Percentiles rank a stretch among this genome's conserved stretches.
Conservation (phyloP, 2,113 vertebrate genomes). For the Cephalopterus ornatus region DNA sequence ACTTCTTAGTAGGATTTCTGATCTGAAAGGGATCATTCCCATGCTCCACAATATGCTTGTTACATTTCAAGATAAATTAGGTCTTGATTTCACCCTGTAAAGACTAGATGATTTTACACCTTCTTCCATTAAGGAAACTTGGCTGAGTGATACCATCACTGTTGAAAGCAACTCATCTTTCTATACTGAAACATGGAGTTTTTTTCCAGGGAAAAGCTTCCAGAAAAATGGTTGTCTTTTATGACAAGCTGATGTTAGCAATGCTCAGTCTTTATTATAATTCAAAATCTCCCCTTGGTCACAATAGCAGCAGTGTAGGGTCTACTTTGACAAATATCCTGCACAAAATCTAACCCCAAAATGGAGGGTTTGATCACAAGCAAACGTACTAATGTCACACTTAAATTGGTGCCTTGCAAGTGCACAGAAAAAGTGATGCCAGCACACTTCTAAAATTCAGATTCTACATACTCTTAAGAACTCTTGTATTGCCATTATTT, state of each 20-base stretch:
- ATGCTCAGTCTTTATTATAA: background rate
- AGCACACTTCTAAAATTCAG: background rate
- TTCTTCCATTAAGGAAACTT: background rate
- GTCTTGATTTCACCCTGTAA: background rate
- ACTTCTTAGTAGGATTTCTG: background rate
- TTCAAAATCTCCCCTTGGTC: background rate
- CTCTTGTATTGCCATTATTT: background rate
- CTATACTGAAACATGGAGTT: background rate
- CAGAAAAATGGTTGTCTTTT: background rate
- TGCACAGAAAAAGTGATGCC: background rate
- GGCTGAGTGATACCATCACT: background rate
- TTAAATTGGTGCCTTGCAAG: background rate
- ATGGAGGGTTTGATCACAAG: background rate
- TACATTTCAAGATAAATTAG: background rate
- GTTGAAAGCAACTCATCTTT: background rate
- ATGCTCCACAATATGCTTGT: background rate
- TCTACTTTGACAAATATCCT: background rate
- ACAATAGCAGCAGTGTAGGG: background rate
- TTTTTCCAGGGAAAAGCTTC: background rate
- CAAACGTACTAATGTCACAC: fast-evolving
- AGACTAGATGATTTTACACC: background rate
- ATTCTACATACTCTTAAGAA: background rate
- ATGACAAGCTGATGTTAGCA: background rate
- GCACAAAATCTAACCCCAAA: background rate
- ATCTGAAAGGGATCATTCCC: background rate